Base-by-base conservation (phyloP, 2,797 vertebrate species). In the Gymnoscopelus microlampas region DNA sequence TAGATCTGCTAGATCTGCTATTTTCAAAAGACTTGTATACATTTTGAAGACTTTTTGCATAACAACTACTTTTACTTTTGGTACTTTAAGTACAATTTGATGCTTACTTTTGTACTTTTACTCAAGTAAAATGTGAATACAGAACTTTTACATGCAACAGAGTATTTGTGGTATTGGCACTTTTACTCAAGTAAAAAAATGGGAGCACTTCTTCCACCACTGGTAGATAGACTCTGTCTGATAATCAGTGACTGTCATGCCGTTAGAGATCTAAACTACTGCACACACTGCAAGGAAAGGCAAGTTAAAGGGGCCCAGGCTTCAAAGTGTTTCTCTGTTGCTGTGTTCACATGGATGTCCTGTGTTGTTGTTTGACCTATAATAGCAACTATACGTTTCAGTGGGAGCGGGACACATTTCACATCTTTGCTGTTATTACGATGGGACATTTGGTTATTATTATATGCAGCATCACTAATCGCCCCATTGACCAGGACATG, bases 241-340 rank as follows among this genome's bases (percentile, higher is more conserved):
- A 85, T 77, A 74, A 85, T 74, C 75, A 70, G 56, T 53, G 39
- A 60, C 74, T 65, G 80, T 80, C 77, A 77, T 71, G 65, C 57
- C 39, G 53, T 70, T 54, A 10, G 48, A 49, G 48, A 14, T 11
- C 48, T 4, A 4, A 74, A 59, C 56, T 58, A 26, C 71, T 61
- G 64, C 69, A 74, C 53, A 49, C 66, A 71, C 68, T 35, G 32
- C 32, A 32, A 32, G 32, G 32, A 32, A 32, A 77, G 50, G 53
- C 75, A 74, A 60, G 76, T 15, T 10, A 54, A 0, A 1, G 56
- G n/a, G n/a, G n/a, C n/a, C n/a, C n/a, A 19, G 6, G 26, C 1
- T 29, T 29, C 26, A 29, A 29, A 29, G 26, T 29, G 60, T n/a
- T 60, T 71, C 59, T 58, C 26, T 14, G 56, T 58, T 32, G 23